Evolutionary conservation across 2,113 vertebrate genomes (phyloP).

Genomic region (Pachypanchax playfairii): DNA sequence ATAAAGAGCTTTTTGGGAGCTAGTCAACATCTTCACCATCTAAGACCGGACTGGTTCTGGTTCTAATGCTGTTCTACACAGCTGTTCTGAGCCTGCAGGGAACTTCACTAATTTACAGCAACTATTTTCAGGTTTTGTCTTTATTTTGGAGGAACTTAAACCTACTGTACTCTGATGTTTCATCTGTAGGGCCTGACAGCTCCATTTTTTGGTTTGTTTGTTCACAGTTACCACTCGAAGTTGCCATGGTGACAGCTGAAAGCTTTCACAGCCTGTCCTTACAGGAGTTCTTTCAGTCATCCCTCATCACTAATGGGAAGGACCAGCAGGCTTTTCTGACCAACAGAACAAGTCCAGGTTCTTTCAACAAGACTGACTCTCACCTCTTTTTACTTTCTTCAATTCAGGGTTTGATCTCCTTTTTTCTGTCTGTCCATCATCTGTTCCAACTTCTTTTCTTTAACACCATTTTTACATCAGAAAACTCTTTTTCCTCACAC

Average conservation of each 20-base stretch:
- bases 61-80: too few species aligned
- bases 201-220: constrained; percentile 23
- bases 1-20: too few species aligned
- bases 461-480: constrained; percentile 1
- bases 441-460: constrained; percentile 10
- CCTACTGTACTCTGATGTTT: too few species aligned
- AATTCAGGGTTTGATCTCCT: not conserved
- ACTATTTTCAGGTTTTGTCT: too few species aligned
- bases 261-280: constrained; percentile 41
- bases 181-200: not conserved
- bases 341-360: constrained; percentile 11
- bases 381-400: not conserved
- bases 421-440: constrained; percentile 10
- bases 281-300: constrained; percentile 40
- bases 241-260: constrained; percentile 42
- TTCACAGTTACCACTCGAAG: constrained; percentile 40
- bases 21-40: too few species aligned
- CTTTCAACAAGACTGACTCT: constrained; percentile 2
- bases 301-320: constrained; percentile 50
- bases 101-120: too few species aligned
- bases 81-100: too few species aligned
- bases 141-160: not conserved
- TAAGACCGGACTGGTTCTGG: too few species aligned
- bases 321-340: constrained; percentile 10
- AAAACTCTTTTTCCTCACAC: not conserved